A percentile compares a stretch with the other conserved stretches of the same genome.
phyloP scores from a whole-genome alignment of 2,888 invertebrate species.

The Tachina lurida region DNA sequence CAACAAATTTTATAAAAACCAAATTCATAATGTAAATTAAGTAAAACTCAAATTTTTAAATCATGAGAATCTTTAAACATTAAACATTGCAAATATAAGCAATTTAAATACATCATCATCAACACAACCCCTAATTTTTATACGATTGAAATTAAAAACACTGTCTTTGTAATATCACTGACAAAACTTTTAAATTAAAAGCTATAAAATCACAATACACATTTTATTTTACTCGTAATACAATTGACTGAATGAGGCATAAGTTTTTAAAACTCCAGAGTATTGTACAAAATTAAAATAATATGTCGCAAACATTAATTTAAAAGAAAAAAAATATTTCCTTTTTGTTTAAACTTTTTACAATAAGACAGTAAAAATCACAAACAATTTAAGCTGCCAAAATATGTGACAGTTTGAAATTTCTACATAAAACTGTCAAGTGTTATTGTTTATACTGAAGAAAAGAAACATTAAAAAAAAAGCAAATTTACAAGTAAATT shows the following conservation, averaged over 20 bases:
- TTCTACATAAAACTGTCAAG: constrained; percentile 20
- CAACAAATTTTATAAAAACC: too few species aligned
- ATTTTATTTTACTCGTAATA: constrained; percentile 25
- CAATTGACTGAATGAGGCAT: neutral
- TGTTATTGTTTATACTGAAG: neutral
- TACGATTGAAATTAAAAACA: constrained; percentile 37
- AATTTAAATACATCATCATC: neutral
- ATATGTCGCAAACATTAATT: neutral
- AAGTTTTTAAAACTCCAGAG: constrained; percentile 17
- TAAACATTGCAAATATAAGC: neutral
- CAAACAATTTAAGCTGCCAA: constrained; percentile 49
- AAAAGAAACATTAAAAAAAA: neutral
- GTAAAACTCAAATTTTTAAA: constrained; percentile 13
- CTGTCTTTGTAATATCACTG: constrained; percentile 28
- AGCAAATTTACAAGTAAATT: neutral
- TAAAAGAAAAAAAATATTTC: too few species aligned
- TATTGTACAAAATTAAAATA: constrained; percentile 31
- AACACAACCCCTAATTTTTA: neutral
- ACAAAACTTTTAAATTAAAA: constrained; percentile 51
- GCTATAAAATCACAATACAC: constrained; percentile 47
- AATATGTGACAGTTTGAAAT: constrained; percentile 59
- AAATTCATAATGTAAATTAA: neutral
- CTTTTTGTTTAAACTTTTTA: constrained; percentile 3
- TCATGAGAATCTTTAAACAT: constrained; percentile 19
- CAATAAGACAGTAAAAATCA: constrained; percentile 32